Evolutionary conservation across 2,797 vertebrate species (phyloP), one percentile per base, ranked within the genome.

Genomic region (Rhynchonycteris naso): DNA sequence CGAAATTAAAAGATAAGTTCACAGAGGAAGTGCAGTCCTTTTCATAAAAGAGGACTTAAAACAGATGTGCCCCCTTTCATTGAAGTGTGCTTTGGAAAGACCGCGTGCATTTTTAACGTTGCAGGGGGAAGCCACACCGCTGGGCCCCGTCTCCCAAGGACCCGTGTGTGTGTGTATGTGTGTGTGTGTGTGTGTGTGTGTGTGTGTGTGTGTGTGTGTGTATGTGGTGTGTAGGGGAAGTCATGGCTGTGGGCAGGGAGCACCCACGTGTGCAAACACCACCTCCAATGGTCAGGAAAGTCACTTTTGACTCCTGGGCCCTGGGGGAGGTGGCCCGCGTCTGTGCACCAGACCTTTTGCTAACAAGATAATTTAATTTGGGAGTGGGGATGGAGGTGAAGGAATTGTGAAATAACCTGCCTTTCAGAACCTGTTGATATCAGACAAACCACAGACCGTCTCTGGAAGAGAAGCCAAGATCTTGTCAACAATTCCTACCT

Each of bases 1-100:
- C 63, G 80, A 98, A 98, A 98, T 98, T 98, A 98, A 98, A 98
- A 98, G 98, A 98, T 98, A 98, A 98, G 98, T 96, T 86, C 74
- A 88, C 96, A 47, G 96, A 97, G 97, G 97, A 98, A 97, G 97
- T 96, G 94, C 97, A 96, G 97, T 97, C 95, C 97, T 98, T 98
- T 98, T 98, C 98, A 98, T 98, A 98, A 98, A 98, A 98, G 97
- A 95, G 96, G 97, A 98, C 98, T 98, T 98, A 97, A 98, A 98
- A 98, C 98, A 98, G 98, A 98, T 98, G 98, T 98, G 97, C 97
- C 97, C 98, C 96, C 97, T 98, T 98, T 97, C 98, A 98, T 98
- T 80, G 97, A 97, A 97, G 97, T 96, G 94, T 61, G 96, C 98
- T 98, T 97, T 96, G 95, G 97, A 97, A 98, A 98, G 97, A 43